Evolutionary conservation across 2,113 vertebrate species (phyloP), one percentile per base, ranked within the genome.

Genomic region (Ammodytes marinus): DNA sequence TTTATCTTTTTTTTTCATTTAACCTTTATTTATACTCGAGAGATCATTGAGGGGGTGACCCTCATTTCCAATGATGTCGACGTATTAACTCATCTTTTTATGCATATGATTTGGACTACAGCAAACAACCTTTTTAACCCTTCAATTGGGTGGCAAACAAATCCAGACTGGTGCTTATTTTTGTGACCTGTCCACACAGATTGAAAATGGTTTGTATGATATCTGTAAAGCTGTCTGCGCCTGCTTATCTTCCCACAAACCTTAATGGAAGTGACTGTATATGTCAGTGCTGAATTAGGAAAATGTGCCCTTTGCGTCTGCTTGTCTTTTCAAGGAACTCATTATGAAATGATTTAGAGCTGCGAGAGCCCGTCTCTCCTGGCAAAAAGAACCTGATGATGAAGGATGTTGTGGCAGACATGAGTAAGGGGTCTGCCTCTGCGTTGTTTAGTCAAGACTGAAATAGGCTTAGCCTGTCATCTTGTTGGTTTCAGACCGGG

Each of bases 321-420:
- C 54, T 46, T 27, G n/a, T 47, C 12, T 79, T 80, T 59, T 86
- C 75, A 76, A n/a, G 70, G 69, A 89, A 65, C 64, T 77, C 79
- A 85, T 87, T 71, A 83, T 65, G 74, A 83, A 82, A 79, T 79
- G 73, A 77, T 79, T 85, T 45, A 39, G 67, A 40, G 74, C 64
- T 67, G 49, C 60, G 11, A 65, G 69, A 63, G 53, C 50, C 49
- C 1, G 5, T 69, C 57, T 79, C 39, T 77, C 49, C 50, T 54
- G 52, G 4, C 1, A 19, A 59, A 69, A 52, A 64, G 49, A 52
- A 64, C 37, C 43, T 63, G 58, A 61, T 54, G 75, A 79, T 80
- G 77, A 85, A 65, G 73, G 73, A 86, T 69, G 66, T 83, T 59
- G 76, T 35, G 50, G 72, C 64, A 46, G 27, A 63, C 42, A 27